Evolutionary conservation across 2,113 vertebrate species (phyloP).

Genomic region (Burhinus oedicnemus): DNA sequence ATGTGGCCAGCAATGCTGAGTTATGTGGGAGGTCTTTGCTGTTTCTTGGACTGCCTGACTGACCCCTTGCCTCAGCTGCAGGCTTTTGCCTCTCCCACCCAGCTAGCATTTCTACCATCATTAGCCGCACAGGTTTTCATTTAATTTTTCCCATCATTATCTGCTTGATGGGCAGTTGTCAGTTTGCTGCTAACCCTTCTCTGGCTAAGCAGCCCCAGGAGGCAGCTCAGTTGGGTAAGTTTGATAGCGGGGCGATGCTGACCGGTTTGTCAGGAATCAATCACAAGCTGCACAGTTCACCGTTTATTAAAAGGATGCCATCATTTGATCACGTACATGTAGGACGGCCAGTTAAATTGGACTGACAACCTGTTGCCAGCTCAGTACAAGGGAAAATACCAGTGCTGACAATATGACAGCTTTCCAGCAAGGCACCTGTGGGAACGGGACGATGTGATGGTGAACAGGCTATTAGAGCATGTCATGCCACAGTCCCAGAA

Average conservation of each 20-base stretch:
- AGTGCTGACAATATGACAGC: slow-evolving; percentile 34
- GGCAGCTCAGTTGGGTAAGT: neutral
- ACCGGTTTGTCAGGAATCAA: neutral
- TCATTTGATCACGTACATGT: neutral
- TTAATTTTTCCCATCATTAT: neutral
- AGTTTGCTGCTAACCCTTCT: neutral
- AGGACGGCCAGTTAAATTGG: neutral
- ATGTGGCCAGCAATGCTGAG: fast-evolving
- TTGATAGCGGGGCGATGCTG: neutral
- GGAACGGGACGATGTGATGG: neutral
- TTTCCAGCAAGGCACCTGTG: neutral
- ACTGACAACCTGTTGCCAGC: neutral
- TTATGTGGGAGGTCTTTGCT: neutral
- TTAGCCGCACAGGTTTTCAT: neutral
- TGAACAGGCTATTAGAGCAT: neutral
- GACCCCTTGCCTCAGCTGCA: neutral
- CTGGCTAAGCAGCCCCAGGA: neutral
- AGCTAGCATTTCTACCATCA: neutral
- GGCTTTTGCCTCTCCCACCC: neutral
- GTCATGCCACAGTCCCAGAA: neutral
- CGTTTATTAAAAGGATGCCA: neutral
- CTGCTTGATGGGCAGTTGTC: neutral
- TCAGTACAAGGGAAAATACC: neutral
- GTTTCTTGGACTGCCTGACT: neutral
- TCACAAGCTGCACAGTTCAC: neutral